Evolutionary conservation across 2,888 invertebrate species (phyloP).

Genomic region (Thumatha senex): DNA sequence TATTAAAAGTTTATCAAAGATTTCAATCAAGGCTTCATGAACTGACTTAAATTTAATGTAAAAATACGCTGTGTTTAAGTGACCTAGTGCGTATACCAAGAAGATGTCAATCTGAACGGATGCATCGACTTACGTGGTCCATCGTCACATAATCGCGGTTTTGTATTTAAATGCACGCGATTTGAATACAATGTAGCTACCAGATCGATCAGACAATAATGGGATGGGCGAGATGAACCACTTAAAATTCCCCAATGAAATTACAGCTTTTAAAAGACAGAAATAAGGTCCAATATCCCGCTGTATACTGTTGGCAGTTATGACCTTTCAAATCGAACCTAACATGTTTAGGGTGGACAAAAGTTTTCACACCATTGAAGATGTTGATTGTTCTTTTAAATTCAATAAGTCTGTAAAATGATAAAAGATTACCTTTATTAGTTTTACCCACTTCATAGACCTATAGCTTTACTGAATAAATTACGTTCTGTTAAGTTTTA

Average conservation of each 20-base stretch:
- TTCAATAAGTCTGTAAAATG: conserved; percentile 41
- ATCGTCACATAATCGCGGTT: conserved; percentile 80
- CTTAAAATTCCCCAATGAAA: conserved; percentile 22
- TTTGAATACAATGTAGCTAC: conserved; percentile 83
- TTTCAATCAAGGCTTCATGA: too few species aligned
- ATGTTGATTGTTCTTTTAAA: conserved; percentile 54
- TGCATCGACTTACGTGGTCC: conserved; percentile 66
- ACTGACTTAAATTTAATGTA: background rate
- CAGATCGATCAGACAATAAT: conserved; percentile 66
- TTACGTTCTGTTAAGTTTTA: too few species aligned
- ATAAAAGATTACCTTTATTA: conserved; percentile 20
- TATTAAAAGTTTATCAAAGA: too few species aligned
- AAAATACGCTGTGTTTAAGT: conserved; percentile 15
- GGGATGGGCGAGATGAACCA: conserved; percentile 63
- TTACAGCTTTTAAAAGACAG: background rate
- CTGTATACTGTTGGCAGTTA: conserved; percentile 4
- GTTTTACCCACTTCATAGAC: too few species aligned
- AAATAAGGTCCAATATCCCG: conserved; percentile 7
- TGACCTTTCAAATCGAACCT: conserved; percentile 8
- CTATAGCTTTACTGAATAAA: background rate
- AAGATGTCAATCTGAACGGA: conserved; percentile 72
- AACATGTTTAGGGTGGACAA: conserved; percentile 34
- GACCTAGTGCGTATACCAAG: conserved; percentile 49
- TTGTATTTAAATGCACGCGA: conserved; percentile 80
- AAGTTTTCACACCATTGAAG: conserved; percentile 61